Conservation (phyloP, 2,113 vertebrate genomes). For the Seriola dumerili region DNA sequence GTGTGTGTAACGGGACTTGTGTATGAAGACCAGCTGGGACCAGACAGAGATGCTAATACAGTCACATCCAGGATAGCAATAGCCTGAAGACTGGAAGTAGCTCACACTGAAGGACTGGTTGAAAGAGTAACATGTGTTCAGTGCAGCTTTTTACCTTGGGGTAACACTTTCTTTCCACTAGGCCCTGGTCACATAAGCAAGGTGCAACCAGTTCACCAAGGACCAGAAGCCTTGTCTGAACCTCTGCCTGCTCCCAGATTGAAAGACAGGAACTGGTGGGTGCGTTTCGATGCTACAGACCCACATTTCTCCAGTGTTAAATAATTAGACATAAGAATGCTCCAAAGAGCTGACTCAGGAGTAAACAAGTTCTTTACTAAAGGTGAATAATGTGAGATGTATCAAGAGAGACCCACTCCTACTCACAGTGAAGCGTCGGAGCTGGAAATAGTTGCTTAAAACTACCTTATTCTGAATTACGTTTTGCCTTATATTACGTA, state of each 20-base stretch:
- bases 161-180: neutral
- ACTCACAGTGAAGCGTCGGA: neutral
- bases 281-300: neutral
- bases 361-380: neutral
- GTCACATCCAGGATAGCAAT: neutral
- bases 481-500: neutral
- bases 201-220: too few species aligned
- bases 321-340: neutral
- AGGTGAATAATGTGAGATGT: neutral
- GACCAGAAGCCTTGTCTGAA: neutral
- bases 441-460: neutral
- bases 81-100: neutral
- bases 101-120: neutral
- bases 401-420: neutral
- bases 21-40: neutral
- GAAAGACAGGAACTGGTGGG: neutral
- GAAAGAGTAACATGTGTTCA: neutral
- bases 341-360: neutral
- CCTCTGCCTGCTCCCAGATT: neutral
- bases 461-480: neutral
- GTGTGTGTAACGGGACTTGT: conserved; percentile 1
- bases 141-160: too few species aligned
- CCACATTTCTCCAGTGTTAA: too few species aligned
- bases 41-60: neutral
- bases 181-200: neutral